Percentiles rank a stretch among this genome's conserved stretches.
These are phyloP conservation scores for Alitta virens DNA, from an alignment of 2,888 invertebrate species.

Conservation along the genomic window DNA sequence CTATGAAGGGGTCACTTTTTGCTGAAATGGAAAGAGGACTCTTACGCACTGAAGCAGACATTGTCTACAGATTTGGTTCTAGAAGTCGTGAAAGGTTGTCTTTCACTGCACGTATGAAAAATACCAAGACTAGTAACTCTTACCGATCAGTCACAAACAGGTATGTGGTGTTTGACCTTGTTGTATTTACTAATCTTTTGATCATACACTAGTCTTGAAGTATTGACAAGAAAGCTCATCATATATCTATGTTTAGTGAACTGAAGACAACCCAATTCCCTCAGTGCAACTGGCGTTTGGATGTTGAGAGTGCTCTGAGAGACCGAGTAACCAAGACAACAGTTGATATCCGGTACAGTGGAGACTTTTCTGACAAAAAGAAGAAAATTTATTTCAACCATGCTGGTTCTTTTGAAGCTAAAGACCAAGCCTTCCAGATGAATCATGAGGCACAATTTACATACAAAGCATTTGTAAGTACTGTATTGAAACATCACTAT, in stretches of 20 bases:
- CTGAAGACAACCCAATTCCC: background rate
- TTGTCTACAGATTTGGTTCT: background rate
- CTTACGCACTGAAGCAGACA: background rate
- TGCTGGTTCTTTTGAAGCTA: background rate
- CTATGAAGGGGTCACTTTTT: background rate
- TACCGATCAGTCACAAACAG: background rate
- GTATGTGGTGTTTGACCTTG: background rate
- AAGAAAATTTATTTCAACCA: background rate
- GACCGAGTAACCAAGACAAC: background rate
- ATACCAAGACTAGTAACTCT: background rate
- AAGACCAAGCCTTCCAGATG: background rate
- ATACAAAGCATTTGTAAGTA: background rate
- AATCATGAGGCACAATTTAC: background rate
- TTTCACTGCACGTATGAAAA: background rate
- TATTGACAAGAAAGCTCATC: background rate
- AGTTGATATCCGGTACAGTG: background rate
- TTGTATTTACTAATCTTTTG: background rate
- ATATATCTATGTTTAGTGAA: background rate
- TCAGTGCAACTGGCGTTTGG: background rate
- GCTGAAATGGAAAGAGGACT: background rate
- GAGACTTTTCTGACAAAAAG: background rate
- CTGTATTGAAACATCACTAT: no score
- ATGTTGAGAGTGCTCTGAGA: background rate
- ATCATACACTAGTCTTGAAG: background rate
- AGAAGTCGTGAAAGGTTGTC: background rate